Evolutionary conservation across 2,113 vertebrate species (phyloP), one percentile per base, ranked within the genome.

Genomic region (Aplodontia rufa): DNA sequence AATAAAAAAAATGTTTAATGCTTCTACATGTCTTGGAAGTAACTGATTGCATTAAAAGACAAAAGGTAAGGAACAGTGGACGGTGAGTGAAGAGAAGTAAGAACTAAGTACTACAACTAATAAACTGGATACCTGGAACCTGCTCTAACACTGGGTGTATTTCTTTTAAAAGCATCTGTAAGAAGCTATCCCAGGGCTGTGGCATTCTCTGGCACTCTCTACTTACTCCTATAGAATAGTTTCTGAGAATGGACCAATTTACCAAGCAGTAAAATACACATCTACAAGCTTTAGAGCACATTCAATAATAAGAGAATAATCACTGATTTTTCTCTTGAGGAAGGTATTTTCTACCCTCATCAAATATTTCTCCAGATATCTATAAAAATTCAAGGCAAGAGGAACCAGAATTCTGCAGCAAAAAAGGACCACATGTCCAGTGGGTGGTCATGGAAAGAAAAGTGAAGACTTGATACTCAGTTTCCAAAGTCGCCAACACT

Each of bases 241-340:
- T 78, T 87, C 74, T 76, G 26, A 74, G 76, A 94, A 62, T 22
- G 6, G 32, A 83, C 49, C 90, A 69, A 71, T 71, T 94, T 55
- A 64, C 64, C 24, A 74, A 91, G 30, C 37, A 89, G 60, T 82
- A 83, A 91, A 90, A 71, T 30, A 80, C 17, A 93, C 32, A 79
- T 79, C 76, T 74, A 75, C 12, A 92, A 90, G 53, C 58, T 83
- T 75, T 51, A 75, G 22, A 82, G 49, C 10, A 32, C 74, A 82
- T 51, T 82, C 79, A 74, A n/a, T 69, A 90, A 92, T 35, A 82
- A 90, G 37, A 91, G 87, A 74, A 49, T 45, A 79, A 91, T 81
- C 53, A 72, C 79, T 74, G 47, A 64, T 75, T 87, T 96, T 96
- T 91, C 75, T 93, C 76, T 55, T 40, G 42, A 87, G 87, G 40